phyloP scores from a whole-genome alignment of 2,888 invertebrate genomes.

The Andrena marginata region DNA sequence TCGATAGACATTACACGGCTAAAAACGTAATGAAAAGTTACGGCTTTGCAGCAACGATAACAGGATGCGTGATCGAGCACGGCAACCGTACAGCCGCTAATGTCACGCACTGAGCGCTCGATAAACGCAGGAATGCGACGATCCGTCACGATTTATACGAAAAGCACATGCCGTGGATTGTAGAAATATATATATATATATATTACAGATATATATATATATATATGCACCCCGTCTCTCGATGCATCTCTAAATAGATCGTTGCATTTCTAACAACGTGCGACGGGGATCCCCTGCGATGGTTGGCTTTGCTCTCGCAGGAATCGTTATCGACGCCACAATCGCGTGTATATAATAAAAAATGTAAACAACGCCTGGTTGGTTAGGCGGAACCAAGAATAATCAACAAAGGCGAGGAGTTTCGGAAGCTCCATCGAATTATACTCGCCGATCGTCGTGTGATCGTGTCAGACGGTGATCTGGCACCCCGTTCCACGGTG shows the following conservation, averaged over 20 bases:
- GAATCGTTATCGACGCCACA: constrained; percentile 43
- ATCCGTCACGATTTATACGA: constrained; percentile 8
- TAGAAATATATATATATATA: constrained; percentile 31
- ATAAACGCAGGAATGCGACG: constrained; percentile 15
- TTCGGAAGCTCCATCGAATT: constrained; percentile 28
- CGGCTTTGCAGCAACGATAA: background rate
- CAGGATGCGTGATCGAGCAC: background rate
- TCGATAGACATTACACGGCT: background rate
- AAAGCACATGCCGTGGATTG: constrained; percentile 44
- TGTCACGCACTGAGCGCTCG: background rate
- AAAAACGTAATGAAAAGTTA: background rate
- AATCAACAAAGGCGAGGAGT: constrained; percentile 32
- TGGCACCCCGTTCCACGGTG: constrained; percentile 34
- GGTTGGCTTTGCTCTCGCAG: background rate
- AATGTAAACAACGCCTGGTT: constrained; percentile 41
- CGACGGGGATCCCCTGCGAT: background rate
- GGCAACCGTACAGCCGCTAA: background rate
- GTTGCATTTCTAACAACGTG: constrained; percentile 7
- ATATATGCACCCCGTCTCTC: background rate
- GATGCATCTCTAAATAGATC: constrained; percentile 18
- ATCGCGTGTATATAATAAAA: constrained; percentile 36
- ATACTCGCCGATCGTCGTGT: background rate
- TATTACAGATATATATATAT: too few relatives aligned
- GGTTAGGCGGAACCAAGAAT: constrained; percentile 43
- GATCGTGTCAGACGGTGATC: background rate